Conservation (phyloP, 2,888 invertebrate species). For the Liodrosophila aerea region DNA sequence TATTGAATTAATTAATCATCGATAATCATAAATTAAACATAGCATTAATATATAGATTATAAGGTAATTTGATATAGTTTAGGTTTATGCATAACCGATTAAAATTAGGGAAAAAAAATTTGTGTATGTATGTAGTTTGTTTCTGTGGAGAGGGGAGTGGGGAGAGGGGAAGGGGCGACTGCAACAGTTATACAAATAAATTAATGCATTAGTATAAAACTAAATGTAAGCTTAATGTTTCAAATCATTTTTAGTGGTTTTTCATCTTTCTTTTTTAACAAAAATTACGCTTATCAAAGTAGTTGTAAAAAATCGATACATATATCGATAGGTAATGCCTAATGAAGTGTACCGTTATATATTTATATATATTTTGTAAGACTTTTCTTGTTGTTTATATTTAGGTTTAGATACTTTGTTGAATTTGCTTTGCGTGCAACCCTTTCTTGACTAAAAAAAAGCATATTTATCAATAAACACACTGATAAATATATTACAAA, state of each 20-base stretch:
- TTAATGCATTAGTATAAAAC: conserved; percentile 69
- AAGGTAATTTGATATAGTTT: background rate
- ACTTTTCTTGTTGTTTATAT: no score
- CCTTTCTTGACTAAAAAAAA: no score
- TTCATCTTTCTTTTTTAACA: conserved; percentile 2
- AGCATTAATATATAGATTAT: conserved; percentile 7
- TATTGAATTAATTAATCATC: background rate
- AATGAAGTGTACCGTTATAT: background rate
- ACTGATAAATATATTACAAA: background rate
- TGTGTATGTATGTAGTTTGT: no score
- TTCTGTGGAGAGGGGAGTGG: no score
- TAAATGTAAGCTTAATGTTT: conserved; percentile 43
- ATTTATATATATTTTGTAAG: conserved; percentile 6
- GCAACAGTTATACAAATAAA: conserved; percentile 57
- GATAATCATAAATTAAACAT: no score
- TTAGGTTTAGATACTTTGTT: no score
- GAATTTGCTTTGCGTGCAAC: no score
- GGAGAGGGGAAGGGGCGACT: background rate
- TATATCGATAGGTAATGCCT: no score
- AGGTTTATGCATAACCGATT: conserved; percentile 9
- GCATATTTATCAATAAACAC: no score
- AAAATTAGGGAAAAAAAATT: conserved; percentile 6
- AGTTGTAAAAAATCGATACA: background rate
- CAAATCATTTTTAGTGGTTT: conserved; percentile 34
- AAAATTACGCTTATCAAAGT: background rate